A percentile compares a stretch with the other conserved stretches of the same genome.
These are phyloP conservation scores for Siderastrea siderea DNA, from an alignment of 92 coral and sea anemone genomes.

Conservation along the genomic window DNA sequence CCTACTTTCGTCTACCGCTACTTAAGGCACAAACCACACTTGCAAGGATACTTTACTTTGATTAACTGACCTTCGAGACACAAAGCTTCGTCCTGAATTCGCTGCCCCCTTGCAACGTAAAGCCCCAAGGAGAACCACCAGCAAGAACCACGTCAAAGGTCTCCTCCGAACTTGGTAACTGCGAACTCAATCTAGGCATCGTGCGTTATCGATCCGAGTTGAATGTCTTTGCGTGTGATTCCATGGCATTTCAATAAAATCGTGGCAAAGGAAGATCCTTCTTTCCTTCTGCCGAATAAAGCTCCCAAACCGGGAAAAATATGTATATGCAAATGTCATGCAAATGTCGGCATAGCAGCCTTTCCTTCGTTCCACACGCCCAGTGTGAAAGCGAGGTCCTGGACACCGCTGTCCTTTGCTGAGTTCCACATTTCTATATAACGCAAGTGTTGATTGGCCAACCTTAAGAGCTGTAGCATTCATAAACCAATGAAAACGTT, in stretches of 20 bases:
- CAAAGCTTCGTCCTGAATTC: slow-evolving; percentile 87
- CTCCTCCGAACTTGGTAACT: slow-evolving; percentile 50
- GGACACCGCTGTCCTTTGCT: slow-evolving; percentile 32
- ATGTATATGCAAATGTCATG: slow-evolving; percentile 40
- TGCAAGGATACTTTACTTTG: not conserved
- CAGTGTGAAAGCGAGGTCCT: slow-evolving; percentile 83
- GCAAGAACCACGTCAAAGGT: slow-evolving; percentile 82
- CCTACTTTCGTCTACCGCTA: slow-evolving; percentile 10
- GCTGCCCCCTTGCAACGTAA: slow-evolving; percentile 94
- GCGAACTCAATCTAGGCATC: slow-evolving; percentile 28
- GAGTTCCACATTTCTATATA: slow-evolving; percentile 3
- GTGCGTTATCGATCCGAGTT: slow-evolving; percentile 5
- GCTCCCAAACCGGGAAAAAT: slow-evolving; percentile 79
- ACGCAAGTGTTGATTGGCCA: slow-evolving; percentile 46
- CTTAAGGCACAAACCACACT: not conserved
- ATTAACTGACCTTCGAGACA: slow-evolving; percentile 88
- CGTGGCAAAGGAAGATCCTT: slow-evolving; percentile 28
- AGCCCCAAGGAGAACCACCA: slow-evolving; percentile 99
- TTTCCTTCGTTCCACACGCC: slow-evolving; percentile 72
- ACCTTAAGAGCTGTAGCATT: not conserved
- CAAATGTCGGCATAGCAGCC: slow-evolving; percentile 29
- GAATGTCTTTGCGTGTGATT: slow-evolving; percentile 7
- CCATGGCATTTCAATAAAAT: slow-evolving; percentile 59
- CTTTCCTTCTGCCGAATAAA: slow-evolving; percentile 66
- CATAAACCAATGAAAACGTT: slow-evolving; percentile 14